Percentiles rank a stretch among this genome's conserved stretches.
phyloP scores from a whole-genome alignment of 2,113 vertebrate genomes.

The Tupaia tana region DNA sequence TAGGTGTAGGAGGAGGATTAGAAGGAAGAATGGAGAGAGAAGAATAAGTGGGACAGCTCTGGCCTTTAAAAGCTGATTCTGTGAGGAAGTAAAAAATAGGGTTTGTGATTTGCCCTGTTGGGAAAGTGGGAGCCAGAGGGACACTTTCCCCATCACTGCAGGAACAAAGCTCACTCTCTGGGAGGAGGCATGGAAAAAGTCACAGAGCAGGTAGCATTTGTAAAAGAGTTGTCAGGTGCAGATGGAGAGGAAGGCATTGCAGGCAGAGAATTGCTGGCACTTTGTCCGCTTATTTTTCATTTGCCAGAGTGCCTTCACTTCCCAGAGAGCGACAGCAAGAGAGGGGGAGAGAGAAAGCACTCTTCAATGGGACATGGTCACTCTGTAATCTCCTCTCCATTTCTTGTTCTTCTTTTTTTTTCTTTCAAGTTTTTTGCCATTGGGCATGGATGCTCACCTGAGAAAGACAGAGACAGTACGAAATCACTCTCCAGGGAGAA shows the following conservation, averaged over 20 bases:
- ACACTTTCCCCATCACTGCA: not conserved
- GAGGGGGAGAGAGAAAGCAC: too few relatives aligned
- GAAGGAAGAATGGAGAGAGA: not conserved
- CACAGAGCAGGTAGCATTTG: not conserved
- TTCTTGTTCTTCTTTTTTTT: too few relatives aligned
- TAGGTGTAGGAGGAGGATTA: not conserved
- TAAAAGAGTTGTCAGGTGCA: not conserved
- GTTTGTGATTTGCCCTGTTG: not conserved
- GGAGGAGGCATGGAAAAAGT: not conserved
- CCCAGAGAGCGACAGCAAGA: too few relatives aligned
- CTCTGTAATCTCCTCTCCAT: too few relatives aligned
- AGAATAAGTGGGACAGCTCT: not conserved
- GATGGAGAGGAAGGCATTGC: not conserved
- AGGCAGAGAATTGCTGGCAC: not conserved
- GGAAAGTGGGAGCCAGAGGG: not conserved
- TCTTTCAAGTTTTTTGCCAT: too few relatives aligned
- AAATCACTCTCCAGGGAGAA: too few relatives aligned
- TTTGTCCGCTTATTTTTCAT: too few relatives aligned
- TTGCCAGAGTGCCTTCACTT: too few relatives aligned
- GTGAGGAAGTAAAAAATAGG: not conserved
- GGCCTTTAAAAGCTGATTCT: not conserved
- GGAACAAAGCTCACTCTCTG: not conserved
- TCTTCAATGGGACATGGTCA: too few relatives aligned
- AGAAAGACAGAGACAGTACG: too few relatives aligned
- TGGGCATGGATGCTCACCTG: too few relatives aligned